A percentile compares a stretch with the other conserved stretches of the same genome.
Conservation (phyloP, 2,888 invertebrate genomes). For the Apodemia zela region DNA sequence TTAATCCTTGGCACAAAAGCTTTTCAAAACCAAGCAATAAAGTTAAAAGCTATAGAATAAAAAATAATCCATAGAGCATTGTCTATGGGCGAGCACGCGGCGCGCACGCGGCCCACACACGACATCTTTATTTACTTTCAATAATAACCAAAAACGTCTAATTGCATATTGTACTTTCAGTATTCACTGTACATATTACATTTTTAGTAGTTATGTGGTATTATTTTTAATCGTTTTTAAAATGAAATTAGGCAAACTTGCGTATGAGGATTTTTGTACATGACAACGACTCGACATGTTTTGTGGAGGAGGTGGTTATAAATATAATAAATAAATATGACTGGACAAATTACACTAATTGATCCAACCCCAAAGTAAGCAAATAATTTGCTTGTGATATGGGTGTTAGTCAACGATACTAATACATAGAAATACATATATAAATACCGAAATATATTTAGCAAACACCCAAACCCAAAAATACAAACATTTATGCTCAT, state of each 20-base stretch:
- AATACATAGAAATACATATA: too few relatives aligned
- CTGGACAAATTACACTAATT: too few relatives aligned
- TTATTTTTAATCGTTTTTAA: not conserved
- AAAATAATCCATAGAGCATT: constrained; percentile 9
- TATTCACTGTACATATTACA: not conserved
- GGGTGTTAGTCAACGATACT: too few relatives aligned
- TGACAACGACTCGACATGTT: not conserved
- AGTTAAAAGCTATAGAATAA: constrained; percentile 21
- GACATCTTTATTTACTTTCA: constrained; percentile 39
- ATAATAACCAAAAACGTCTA: constrained; percentile 62
- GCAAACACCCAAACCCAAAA: too few relatives aligned
- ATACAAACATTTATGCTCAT: too few relatives aligned
- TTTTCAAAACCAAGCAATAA: constrained; percentile 21
- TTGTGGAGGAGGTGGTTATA: too few relatives aligned
- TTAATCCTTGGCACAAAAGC: not conserved
- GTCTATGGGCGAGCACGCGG: constrained; percentile 25
- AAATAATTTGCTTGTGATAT: too few relatives aligned
- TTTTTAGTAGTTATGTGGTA: not conserved
- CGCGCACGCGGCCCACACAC: constrained; percentile 32
- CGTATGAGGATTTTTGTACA: not conserved
- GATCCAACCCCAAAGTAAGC: too few relatives aligned
- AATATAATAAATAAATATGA: too few relatives aligned
- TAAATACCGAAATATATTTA: too few relatives aligned
- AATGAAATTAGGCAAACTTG: not conserved
- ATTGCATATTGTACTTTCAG: constrained; percentile 50